A percentile compares a stretch with the other conserved stretches of the same genome.
Evolutionary conservation across 2,888 invertebrate species (phyloP).

Genomic region (Lottia gigantea): DNA sequence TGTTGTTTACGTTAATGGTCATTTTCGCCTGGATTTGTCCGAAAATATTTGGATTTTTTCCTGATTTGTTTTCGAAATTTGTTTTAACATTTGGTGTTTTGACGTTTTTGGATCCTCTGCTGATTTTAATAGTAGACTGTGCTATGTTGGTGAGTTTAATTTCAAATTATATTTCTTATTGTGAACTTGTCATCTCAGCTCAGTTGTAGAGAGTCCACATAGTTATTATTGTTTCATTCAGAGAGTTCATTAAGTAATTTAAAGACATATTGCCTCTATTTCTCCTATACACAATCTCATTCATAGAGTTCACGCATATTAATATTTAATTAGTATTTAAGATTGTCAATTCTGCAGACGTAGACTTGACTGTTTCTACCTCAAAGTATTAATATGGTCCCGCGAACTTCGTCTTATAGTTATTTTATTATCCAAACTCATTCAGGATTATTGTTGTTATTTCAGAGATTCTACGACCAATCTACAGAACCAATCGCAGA

Average conservation of each 20-base stretch:
- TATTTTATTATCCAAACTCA: too few relatives aligned
- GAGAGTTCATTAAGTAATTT: too few relatives aligned
- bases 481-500: conserved; percentile 59
- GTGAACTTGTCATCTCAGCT: too few relatives aligned
- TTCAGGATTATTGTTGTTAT: background rate
- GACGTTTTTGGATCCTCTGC: conserved; percentile 59
- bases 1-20: conserved; percentile 53
- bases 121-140: conserved; percentile 58
- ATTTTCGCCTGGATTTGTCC: conserved; percentile 51
- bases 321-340: background rate
- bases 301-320: too few relatives aligned
- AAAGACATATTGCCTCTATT: too few relatives aligned
- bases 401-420: too few relatives aligned
- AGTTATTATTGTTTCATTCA: too few relatives aligned
- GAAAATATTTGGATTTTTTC: conserved; percentile 52
- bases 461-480: conserved; percentile 52
- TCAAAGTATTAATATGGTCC: too few relatives aligned
- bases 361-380: too few relatives aligned
- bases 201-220: background rate
- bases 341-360: background rate
- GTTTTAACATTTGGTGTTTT: conserved; percentile 58
- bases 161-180: too few relatives aligned
- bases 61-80: conserved; percentile 63
- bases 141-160: conserved; percentile 50
- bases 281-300: too few relatives aligned